A percentile compares a stretch with the other conserved stretches of the same genome.
Evolutionary conservation across 2,888 invertebrate species (phyloP).

Genomic region (Stramonita haemastoma): DNA sequence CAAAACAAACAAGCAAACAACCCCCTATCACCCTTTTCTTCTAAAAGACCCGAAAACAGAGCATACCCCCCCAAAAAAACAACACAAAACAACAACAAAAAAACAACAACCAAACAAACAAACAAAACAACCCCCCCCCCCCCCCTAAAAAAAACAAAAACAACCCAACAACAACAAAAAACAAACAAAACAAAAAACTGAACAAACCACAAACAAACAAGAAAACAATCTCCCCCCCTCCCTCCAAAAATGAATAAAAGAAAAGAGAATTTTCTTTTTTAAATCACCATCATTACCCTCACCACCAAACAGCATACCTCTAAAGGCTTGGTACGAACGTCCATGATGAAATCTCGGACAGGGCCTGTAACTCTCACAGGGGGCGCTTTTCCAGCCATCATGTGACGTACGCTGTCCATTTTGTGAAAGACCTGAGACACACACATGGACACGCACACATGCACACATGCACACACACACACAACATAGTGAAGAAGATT

Average conservation of each 20-base stretch:
- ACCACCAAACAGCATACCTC: slow-evolving; percentile 56
- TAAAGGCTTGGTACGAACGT: slow-evolving; percentile 62
- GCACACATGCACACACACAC: too few relatives aligned
- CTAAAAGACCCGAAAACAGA: too few relatives aligned
- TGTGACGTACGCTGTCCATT: slow-evolving; percentile 63
- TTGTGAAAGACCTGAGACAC: slow-evolving; percentile 71
- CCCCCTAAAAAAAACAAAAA: not conserved
- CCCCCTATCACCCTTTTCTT: too few relatives aligned
- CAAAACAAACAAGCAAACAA: too few relatives aligned
- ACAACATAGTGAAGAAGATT: too few relatives aligned
- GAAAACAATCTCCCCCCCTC: not conserved
- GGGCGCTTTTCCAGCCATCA: slow-evolving; percentile 61
- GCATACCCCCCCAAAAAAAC: too few relatives aligned
- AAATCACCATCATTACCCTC: not conserved
- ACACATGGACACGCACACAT: not conserved
- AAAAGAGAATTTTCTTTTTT: not conserved
- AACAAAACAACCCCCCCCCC: too few relatives aligned
- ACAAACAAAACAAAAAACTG: too few relatives aligned
- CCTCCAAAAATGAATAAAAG: too few relatives aligned
- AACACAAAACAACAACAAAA: too few relatives aligned
- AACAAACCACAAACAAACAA: not conserved
- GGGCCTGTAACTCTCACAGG: slow-evolving; percentile 64
- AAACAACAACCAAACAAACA: too few relatives aligned
- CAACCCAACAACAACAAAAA: too few relatives aligned
- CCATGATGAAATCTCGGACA: slow-evolving; percentile 69